Base-by-base conservation (phyloP, 1,140 invertebrate species). In the Chelonus insularis region DNA sequence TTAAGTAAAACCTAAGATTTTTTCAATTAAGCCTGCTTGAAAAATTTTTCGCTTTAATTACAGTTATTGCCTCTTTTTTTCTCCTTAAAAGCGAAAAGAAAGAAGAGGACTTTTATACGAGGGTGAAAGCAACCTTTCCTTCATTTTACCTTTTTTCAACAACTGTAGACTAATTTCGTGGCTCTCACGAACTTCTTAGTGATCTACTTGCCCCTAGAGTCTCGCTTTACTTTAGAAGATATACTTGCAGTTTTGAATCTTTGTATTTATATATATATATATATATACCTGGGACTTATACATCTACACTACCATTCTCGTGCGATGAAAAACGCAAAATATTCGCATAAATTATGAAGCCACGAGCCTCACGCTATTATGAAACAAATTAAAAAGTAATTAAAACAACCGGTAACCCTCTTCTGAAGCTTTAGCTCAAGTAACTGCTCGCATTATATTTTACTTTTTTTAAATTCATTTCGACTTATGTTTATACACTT, bases 381-480 rank as follows among this genome's bases (percentile, higher is more conserved):
- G 65, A 66, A 75, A 75, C 70, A 75, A 75, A 75, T 75, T 75
- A 75, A 75, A 74, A 75, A 75, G 67, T 75, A 74, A 75, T 75
- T 74, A 74, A 73, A 74, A 74, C 71, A 72, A 70, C 67, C 43
- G 60, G 60, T 39, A 32, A 43, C 39, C 34, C 56, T 14, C 11
- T 37, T 34, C 21, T 47, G 39, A 21, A 1, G 25, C 34, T 34
- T 29, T 39, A 25, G 52, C 34, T 32, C n/a, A 36, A 56, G 37
- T 29, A 20, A 43, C 61, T 59, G 58, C 36, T 58, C 56, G 62
- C 20, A 45, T 8, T 45, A 41, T 41, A 14, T n/a, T n/a, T n/a
- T n/a, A 16, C 43, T 39, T 12, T 39, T 11, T 39, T 39, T 1
- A 12, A 4, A 39, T 39, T 39, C 14, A n/a, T n/a, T n/a, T n/a